Base-by-base conservation (phyloP, 2,797 vertebrate genomes). In the Pseudochirops cupreus region DNA sequence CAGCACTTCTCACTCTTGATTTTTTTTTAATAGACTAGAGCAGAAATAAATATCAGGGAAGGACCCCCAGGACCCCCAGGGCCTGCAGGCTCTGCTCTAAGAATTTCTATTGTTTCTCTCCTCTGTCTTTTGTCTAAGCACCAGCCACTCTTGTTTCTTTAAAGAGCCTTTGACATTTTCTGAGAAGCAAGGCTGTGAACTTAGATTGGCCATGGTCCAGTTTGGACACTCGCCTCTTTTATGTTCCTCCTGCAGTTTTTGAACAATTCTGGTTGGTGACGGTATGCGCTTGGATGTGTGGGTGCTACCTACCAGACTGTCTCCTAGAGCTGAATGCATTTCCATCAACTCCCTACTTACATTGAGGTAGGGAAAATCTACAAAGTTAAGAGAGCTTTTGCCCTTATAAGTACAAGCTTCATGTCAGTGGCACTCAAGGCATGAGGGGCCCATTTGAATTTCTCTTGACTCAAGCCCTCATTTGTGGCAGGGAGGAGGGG, bases 251-350 rank as follows among this genome's bases (percentile, higher is more conserved):
- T 33, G 33, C 62, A 92, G 92, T 33, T 94, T 95, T 39, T 94
- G 91, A 90, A 95, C 28, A 96, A n/a, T 94, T 50, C 56, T 94
- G 55, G 54, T 96, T 33, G 28, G 55, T 93, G 82, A 50, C 62
- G 39, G 91, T 90, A 33, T 53, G 90, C 31, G 91, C 94, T 55
- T 89, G 39, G 89, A 67, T 46, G 53, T 52, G 89, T 33, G 91
- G 95, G 28, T 9, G 46, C 1, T 2, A 28, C 91, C 93, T 96
- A 91, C 52, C 12, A 31, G 18, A 50, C 5, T 52, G 46, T 94
- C 87, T 62, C 92, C 82, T 18, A 1, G 39, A 93, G 62, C 53
- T 93, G 52, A 91, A 21, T 31, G 16, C 5, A 33, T 33, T 59
- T 91, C 90, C 16, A 7, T 0, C 24, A 94, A 59, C 90, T 93